phyloP scores from a whole-genome alignment of 2,113 vertebrate species.

The Saimiri boliviensis region DNA sequence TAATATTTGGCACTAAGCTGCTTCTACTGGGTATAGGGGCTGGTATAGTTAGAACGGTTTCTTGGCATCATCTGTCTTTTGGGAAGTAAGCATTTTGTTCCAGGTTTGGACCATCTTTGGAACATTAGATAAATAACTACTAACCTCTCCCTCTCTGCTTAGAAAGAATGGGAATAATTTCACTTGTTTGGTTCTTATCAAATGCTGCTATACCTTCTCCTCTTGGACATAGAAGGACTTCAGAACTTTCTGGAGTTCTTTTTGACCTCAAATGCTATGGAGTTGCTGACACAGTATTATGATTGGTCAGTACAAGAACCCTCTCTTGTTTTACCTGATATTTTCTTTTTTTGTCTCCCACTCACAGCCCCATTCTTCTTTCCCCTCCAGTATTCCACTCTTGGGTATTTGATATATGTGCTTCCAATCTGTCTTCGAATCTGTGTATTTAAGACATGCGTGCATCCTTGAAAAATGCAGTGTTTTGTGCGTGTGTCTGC shows the following conservation, averaged over 20 bases:
- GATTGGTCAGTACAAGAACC: background rate
- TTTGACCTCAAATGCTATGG: background rate
- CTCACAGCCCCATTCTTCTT: background rate
- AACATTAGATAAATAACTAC: background rate
- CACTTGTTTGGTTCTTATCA: background rate
- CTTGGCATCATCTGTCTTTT: background rate
- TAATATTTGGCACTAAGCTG: background rate
- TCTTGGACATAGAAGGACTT: background rate
- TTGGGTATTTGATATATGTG: background rate
- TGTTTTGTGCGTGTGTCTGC: background rate
- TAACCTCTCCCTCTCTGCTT: background rate
- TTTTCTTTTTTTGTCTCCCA: background rate
- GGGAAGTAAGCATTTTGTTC: background rate
- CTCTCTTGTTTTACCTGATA: background rate
- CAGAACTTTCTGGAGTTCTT: slow-evolving; percentile 26
- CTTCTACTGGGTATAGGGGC: background rate
- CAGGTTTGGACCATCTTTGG: background rate
- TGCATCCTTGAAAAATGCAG: background rate
- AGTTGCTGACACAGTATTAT: background rate
- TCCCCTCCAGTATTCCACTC: background rate
- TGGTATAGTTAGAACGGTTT: background rate
- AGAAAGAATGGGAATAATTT: background rate
- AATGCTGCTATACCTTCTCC: background rate
- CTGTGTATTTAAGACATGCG: background rate
- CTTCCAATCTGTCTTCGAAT: background rate